Conservation (phyloP, 2,888 invertebrate species). For the Drosophila suboccidentalis region DNA sequence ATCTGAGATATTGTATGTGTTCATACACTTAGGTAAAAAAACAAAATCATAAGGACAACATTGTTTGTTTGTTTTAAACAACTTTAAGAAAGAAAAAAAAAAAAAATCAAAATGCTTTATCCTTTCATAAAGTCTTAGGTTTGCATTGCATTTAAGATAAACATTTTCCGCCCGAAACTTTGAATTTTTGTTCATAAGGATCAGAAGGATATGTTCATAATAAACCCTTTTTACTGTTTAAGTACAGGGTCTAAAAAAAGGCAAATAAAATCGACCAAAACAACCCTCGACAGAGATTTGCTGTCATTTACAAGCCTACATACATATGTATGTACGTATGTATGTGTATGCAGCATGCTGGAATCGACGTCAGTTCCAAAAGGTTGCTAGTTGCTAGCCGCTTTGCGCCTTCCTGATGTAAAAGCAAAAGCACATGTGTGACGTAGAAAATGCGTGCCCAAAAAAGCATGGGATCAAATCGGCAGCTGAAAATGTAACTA, state of each 20-base stretch:
- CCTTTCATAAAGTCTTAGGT: no score
- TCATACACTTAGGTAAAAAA: no score
- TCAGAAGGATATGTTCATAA: no score
- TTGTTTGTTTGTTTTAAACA: no score
- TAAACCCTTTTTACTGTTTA: not conserved
- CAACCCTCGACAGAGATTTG: slow-evolving; percentile 62
- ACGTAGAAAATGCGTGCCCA: slow-evolving; percentile 31
- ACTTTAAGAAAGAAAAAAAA: no score
- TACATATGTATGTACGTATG: not conserved
- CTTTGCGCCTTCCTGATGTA: not conserved
- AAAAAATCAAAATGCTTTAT: no score
- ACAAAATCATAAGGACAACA: no score
- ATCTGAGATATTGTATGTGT: no score
- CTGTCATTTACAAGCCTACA: slow-evolving; percentile 65
- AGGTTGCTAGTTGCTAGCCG: not conserved
- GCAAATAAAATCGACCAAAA: slow-evolving; percentile 45
- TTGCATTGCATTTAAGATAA: no score
- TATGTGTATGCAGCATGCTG: slow-evolving; percentile 5
- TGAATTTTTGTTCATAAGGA: no score
- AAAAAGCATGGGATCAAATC: slow-evolving; percentile 37
- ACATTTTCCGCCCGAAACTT: no score
- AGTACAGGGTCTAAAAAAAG: slow-evolving; percentile 2
- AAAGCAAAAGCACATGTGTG: slow-evolving; percentile 54
- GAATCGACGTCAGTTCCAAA: slow-evolving; percentile 15
- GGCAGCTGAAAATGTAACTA: slow-evolving; percentile 73